Evolutionary conservation across 1,140 invertebrate genomes (phyloP).

Genomic region (Babylonia areolata): DNA sequence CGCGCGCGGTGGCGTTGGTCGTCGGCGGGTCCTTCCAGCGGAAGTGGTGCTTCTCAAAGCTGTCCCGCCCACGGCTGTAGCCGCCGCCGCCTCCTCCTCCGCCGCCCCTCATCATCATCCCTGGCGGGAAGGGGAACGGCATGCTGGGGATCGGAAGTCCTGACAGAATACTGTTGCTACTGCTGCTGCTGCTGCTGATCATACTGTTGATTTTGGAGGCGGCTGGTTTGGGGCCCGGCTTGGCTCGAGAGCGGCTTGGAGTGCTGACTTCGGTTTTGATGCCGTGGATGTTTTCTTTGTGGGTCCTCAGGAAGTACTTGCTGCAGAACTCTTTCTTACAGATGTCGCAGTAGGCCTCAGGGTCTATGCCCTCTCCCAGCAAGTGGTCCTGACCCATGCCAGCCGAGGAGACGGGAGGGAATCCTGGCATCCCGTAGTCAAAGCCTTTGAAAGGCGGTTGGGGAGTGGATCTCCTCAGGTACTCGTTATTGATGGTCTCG

Average conservation of each 20-base stretch:
- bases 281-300: conserved; percentile 73
- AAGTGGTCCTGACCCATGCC: conserved; percentile 69
- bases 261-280: conserved; percentile 56
- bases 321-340: conserved; percentile 81
- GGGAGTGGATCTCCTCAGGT: conserved; percentile 34
- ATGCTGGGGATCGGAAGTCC: conserved; percentile 17
- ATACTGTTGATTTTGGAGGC: neutral
- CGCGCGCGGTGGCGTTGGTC: conserved; percentile 84
- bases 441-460: conserved; percentile 39
- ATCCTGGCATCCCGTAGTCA: conserved; percentile 31
- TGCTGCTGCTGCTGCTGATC: conserved; percentile 6
- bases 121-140: neutral
- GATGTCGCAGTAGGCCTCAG: conserved; percentile 92
- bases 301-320: conserved; percentile 72
- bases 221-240: conserved; percentile 28
- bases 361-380: conserved; percentile 79
- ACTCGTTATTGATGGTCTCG: conserved; percentile 45
- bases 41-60: conserved; percentile 63
- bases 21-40: conserved; percentile 67
- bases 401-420: conserved; percentile 49
- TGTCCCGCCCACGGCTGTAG: conserved; percentile 44
- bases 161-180: neutral
- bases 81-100: conserved; percentile 22
- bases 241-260: conserved; percentile 35
- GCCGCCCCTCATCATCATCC: neutral